Conservation (phyloP, 2,113 vertebrate species). For the Mormoops blainvillei region DNA sequence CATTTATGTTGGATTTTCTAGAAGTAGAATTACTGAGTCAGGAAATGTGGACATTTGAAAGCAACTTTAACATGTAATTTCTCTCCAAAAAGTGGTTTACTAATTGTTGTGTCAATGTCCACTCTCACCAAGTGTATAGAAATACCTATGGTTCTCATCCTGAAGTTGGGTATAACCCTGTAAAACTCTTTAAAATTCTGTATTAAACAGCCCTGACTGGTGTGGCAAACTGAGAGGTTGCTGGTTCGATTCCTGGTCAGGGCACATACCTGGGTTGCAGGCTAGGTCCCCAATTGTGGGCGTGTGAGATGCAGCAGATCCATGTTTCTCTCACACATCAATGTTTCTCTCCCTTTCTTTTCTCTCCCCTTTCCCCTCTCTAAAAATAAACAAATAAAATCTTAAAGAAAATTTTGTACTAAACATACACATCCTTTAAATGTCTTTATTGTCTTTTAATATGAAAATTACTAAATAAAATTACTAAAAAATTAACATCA, state of each 20-base stretch:
- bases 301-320: too few species aligned
- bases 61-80: background rate
- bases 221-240: too few species aligned
- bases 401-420: background rate
- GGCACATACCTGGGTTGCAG: too few species aligned
- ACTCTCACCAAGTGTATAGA: background rate
- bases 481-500: background rate
- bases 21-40: background rate
- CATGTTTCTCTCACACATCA: too few species aligned
- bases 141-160: background rate
- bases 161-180: background rate
- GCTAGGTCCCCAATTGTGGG: too few species aligned
- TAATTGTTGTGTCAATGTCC: background rate
- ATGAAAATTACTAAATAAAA: background rate
- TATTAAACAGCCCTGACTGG: background rate
- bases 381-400: too few species aligned
- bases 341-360: too few species aligned
- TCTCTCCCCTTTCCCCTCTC: too few species aligned
- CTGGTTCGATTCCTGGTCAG: too few species aligned
- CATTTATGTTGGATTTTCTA: background rate
- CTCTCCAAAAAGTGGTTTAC: background rate
- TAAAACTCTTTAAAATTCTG: background rate
- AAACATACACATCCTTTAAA: background rate
- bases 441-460: background rate
- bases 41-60: background rate